Conservation (phyloP, 2,797 vertebrate species). For the Myotis findleyi region DNA sequence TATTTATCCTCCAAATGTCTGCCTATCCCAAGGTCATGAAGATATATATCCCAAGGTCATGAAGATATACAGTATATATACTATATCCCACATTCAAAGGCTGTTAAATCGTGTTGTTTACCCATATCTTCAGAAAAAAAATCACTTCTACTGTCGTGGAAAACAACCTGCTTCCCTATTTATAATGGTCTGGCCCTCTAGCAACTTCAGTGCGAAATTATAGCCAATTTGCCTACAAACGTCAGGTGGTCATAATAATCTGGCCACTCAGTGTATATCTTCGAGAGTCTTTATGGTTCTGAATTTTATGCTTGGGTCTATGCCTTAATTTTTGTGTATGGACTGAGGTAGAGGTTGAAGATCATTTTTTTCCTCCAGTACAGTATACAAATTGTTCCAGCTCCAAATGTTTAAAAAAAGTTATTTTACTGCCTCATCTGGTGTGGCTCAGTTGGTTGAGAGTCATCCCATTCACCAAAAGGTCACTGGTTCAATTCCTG, state of each 20-base stretch:
- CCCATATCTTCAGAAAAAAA: no score
- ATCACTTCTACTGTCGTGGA: no score
- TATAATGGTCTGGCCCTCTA: no score
- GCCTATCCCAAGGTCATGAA: neutral
- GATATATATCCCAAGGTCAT: neutral
- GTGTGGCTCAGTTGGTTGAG: neutral
- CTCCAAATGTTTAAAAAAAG: neutral
- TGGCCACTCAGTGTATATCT: neutral
- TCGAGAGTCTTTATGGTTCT: neutral
- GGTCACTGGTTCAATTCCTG: neutral
- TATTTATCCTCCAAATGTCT: slow-evolving; percentile 31
- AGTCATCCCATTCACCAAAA: neutral
- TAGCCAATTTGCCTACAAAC: no score
- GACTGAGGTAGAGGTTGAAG: neutral
- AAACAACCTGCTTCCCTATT: no score
- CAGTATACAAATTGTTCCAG: neutral
- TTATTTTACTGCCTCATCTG: neutral
- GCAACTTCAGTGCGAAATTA: no score
- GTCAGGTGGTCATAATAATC: no score
- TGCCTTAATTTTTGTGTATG: slow-evolving; percentile 39
- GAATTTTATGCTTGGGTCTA: slow-evolving; percentile 38
- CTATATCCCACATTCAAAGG: no score
- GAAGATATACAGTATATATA: neutral
- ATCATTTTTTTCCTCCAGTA: neutral
- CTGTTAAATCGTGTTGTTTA: no score